Evolutionary conservation across 2,888 invertebrate species (phyloP), one percentile per base, ranked within the genome.

Genomic region (Cheilosia grossa): DNA sequence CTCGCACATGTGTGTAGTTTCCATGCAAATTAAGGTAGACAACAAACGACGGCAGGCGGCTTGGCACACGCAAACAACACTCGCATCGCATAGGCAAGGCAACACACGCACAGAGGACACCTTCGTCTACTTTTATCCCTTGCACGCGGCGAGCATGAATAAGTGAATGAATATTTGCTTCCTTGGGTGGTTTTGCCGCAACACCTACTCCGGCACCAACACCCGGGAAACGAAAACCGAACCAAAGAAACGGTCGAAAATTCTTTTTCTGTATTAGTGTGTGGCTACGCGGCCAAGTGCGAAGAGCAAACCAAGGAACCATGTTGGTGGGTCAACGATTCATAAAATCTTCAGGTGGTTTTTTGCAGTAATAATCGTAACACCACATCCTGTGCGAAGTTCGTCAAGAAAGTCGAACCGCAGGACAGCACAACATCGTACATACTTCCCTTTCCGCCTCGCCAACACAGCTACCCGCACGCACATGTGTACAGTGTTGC

Each of bases 261-360:
- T 19, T 81, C 49, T 53, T 73, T 53, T 10, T 7, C 13, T 44
- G 82, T 74, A 37, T 83, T 44, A 30, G 79, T 83, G 73, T 70
- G 30, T 13, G 9, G 19, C 24, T 17, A 54, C 37, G 54, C 49
- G 54, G 67, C 37, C 19, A 73, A 30, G 42, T 27, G 27, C 27
- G 24, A n/a, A 40, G 70, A 81, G 70, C 33, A 85, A 85, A 70
- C 56, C 63, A 75, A 77, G 81, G 77, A 85, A 77, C 67, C 75
- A 63, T 77, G 86, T 77, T 86, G 86, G 72, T 86, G 78, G 86
- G 86, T 86, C 86, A 86, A 86, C 73, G 86, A 82, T 82, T 86
- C 86, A 86, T 82, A 86, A 86, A 82, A 86, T 82, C 87, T 87
- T 87, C 87, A 87, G 87, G 87, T 87, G 87, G 87, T 87, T 87